Conservation (phyloP, 2,113 vertebrate species). For the Mesembrinibis cayennensis region DNA sequence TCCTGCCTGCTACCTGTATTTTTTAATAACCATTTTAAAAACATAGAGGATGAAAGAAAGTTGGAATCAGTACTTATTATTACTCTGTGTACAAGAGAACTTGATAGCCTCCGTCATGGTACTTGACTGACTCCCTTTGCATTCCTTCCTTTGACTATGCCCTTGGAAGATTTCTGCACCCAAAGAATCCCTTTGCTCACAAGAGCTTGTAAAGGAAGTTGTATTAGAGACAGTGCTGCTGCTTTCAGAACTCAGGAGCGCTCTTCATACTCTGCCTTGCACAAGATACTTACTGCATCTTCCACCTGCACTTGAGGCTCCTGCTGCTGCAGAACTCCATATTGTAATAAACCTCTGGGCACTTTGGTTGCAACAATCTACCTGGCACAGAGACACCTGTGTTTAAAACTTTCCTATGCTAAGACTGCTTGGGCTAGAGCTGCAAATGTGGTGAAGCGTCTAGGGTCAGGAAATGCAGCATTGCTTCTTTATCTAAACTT, state of each 20-base stretch:
- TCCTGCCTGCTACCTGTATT: background rate
- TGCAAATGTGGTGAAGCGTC: background rate
- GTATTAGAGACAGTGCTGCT: background rate
- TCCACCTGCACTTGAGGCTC: background rate
- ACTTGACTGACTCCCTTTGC: background rate
- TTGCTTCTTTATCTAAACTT: background rate
- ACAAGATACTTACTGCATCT: background rate
- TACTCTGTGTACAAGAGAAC: background rate
- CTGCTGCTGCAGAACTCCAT: background rate
- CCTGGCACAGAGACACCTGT: background rate
- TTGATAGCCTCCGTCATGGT: background rate
- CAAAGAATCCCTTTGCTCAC: background rate
- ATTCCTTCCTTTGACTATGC: background rate
- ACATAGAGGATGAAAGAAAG: background rate
- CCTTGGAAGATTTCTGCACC: background rate
- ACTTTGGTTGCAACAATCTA: background rate
- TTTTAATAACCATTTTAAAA: background rate
- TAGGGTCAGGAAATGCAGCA: background rate
- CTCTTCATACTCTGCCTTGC: background rate
- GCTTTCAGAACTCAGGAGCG: background rate
- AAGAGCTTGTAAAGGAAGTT: background rate
- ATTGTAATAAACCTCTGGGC: background rate
- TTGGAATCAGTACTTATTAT: background rate
- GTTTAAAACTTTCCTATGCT: background rate
- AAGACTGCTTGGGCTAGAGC: background rate